A percentile compares a stretch with the other conserved stretches of the same genome.
phyloP scores from a whole-genome alignment of 2,888 invertebrate species.

The Lasioglossum lativentre region DNA sequence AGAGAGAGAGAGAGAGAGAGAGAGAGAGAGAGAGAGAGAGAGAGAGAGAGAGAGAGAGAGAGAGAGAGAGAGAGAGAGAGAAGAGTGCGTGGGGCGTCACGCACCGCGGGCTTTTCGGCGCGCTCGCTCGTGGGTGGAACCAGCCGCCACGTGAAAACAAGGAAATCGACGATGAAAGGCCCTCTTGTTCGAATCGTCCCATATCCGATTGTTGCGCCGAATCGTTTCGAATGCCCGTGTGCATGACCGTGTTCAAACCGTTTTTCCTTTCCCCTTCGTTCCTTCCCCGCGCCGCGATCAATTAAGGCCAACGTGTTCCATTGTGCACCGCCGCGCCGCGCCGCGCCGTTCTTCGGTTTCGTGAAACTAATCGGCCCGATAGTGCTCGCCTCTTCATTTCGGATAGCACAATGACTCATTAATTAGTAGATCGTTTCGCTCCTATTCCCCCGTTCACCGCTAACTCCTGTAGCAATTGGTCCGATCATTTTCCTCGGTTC shows the following conservation, averaged over 20 bases:
- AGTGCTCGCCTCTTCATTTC: slow-evolving; percentile 19
- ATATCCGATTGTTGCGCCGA: slow-evolving; percentile 68
- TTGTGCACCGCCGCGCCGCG: slow-evolving; percentile 32
- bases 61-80: not conserved
- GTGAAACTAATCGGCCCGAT: slow-evolving; percentile 49
- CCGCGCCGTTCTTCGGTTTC: slow-evolving; percentile 8
- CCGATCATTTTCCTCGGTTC: not conserved
- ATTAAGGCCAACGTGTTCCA: slow-evolving; percentile 57
- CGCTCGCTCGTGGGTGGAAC: slow-evolving; percentile 54
- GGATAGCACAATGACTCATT: slow-evolving; percentile 23
- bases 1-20: too few relatives aligned
- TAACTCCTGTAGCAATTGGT: not conserved
- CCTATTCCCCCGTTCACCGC: not conserved
- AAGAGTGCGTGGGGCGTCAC: slow-evolving; percentile 49
- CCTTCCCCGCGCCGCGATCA: slow-evolving; percentile 40
- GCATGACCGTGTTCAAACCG: slow-evolving; percentile 53
- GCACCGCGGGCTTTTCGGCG: slow-evolving; percentile 50
- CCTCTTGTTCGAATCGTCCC: slow-evolving; percentile 68
- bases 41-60: not conserved
- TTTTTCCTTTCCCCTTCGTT: slow-evolving; percentile 44
- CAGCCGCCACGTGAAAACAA: slow-evolving; percentile 69
- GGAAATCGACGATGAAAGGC: slow-evolving; percentile 71
- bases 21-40: too few relatives aligned
- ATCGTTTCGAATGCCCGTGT: slow-evolving; percentile 47
- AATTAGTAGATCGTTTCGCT: slow-evolving; percentile 19